Percentiles rank a stretch among this genome's conserved stretches.
These are phyloP conservation scores for Sapayoa aenigma DNA, from an alignment of 2,113 vertebrate species.

Conservation along the genomic window DNA sequence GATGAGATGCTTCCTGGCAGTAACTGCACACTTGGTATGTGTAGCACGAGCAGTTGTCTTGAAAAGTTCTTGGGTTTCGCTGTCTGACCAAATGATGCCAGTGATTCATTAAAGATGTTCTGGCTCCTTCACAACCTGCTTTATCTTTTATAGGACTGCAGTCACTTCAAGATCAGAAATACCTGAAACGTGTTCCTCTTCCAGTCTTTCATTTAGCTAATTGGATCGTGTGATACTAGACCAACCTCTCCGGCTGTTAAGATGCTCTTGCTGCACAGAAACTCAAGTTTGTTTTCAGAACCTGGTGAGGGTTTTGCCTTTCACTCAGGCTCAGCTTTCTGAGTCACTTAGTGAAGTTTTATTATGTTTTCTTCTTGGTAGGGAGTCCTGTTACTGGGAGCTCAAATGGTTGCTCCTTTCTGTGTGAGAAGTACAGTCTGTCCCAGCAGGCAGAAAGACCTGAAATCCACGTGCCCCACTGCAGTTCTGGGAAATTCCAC, in stretches of 20 bases:
- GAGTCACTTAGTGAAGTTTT: background rate
- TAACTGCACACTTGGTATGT: background rate
- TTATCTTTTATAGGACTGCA: background rate
- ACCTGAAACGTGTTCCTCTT: background rate
- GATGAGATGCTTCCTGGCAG: background rate
- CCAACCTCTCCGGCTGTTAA: background rate
- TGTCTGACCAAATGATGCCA: background rate
- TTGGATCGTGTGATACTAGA: background rate
- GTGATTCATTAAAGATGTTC: background rate
- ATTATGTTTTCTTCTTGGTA: background rate
- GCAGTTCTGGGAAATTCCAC: background rate
- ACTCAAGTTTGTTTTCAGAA: background rate
- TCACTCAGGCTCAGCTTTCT: background rate
- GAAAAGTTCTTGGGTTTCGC: background rate
- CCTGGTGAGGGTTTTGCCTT: background rate
- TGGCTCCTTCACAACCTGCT: background rate
- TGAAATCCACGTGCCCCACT: background rate
- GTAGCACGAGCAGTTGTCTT: background rate
- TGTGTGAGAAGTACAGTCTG: background rate
- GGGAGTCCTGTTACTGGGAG: background rate
- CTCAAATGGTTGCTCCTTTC: background rate
- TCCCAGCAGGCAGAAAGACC: background rate
- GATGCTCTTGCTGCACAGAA: background rate
- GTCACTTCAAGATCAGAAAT: background rate
- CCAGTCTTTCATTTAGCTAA: background rate